Evolutionary conservation across 1,140 invertebrate species (phyloP), one percentile per base, ranked within the genome.

Genomic region (Tetramorium alpestre): DNA sequence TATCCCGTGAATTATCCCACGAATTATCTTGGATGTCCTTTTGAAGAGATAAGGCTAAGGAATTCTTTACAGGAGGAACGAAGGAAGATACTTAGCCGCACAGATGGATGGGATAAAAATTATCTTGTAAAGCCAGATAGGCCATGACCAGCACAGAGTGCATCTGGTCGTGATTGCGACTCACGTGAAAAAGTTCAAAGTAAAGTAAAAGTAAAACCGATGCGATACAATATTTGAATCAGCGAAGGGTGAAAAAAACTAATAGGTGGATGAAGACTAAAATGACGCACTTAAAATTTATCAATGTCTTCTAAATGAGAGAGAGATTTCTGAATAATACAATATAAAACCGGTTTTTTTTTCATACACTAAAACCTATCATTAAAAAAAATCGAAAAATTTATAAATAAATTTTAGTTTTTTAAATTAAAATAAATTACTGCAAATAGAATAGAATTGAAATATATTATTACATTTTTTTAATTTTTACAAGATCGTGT

Each of bases 171-270:
- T 47, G 8, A 62, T 49, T 33, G 58, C 25, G 10, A 72, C 3
- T 33, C 0, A 8, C 16, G 38, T 72, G 38, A 82, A 51, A 73
- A 82, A 82, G 80, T 73, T 72, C 47, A 72, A 47, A 73, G 78
- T 44, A 72, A 72, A 81, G 16, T 82, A 82, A 82, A 82, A 82
- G 54, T 82, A 82, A 82, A 82, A 72, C 2, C 28, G n/a, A 65
- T 16, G 25, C 6, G 78, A 54, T 22, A 28, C 22, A 41, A 38
- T 38, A 72, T 11, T 25, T 64, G 13, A 41, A 25, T 8, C 62
- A 44, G 10, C 6, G 47, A 54, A 16, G n/a, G 41, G 10, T 49
- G 13, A 28, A 70, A 18, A 38, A 38, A 64, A 64, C 25, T 64
- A 18, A 64, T 6, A 18, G 3, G 5, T 28, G 28, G 18, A n/a